Percentiles rank a stretch among this genome's conserved stretches.
phyloP scores from a whole-genome alignment of 2,888 invertebrate genomes.

The Chrysotoxum bicinctum region DNA sequence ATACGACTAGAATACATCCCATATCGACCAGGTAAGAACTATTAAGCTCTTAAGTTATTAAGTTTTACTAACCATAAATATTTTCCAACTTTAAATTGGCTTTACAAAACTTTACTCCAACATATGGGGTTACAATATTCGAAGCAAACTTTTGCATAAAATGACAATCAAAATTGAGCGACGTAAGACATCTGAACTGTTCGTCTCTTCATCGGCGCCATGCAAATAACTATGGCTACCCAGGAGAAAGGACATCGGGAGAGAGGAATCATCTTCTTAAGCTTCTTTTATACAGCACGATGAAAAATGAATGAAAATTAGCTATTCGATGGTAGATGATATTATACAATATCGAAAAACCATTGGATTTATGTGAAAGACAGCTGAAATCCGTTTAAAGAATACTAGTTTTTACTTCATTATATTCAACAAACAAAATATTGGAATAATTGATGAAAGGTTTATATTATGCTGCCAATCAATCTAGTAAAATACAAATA shows the following conservation, averaged over 20 bases:
- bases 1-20: too few species aligned
- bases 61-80: not conserved
- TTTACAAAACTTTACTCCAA: not conserved
- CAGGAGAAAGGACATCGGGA: not conserved
- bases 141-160: conserved; percentile 3
- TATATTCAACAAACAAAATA: not conserved
- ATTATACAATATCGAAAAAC: conserved; percentile 8
- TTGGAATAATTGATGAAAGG: not conserved
- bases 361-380: not conserved
- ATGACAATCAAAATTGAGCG: conserved; percentile 3
- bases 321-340: not conserved
- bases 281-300: not conserved
- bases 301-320: conserved; percentile 5
- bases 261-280: not conserved
- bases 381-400: not conserved
- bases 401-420: not conserved
- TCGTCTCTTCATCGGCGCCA: conserved; percentile 9
- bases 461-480: not conserved
- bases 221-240: conserved; percentile 1
- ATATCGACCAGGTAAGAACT: not conserved
- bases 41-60: not conserved
- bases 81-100: not conserved
- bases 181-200: conserved; percentile 1
- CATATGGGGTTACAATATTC: conserved; percentile 2
- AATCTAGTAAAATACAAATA: not conserved